These are phyloP conservation scores for Coryphaenoides rupestris DNA, from an alignment of 2,113 vertebrate genomes.

Conservation along the genomic window DNA sequence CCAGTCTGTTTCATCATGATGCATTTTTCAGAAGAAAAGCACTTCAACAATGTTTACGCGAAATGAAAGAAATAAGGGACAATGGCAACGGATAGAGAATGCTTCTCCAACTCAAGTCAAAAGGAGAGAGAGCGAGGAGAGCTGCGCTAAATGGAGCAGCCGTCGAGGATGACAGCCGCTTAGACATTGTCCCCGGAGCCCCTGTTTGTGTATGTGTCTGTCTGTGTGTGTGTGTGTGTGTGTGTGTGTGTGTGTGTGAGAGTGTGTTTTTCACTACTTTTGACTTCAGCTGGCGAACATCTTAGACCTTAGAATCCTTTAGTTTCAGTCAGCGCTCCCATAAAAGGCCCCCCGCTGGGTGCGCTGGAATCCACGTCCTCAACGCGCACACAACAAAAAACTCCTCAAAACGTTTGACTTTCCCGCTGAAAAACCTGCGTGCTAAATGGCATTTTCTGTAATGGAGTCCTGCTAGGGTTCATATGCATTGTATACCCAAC, in stretches of 20 bases:
- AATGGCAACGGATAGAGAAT: background rate
- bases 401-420: constrained; percentile 76
- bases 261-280: constrained; percentile 63
- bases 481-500: constrained; percentile 79
- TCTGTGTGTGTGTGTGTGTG: constrained; percentile 40
- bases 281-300: constrained; percentile 70
- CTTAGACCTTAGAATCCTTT: constrained; percentile 65
- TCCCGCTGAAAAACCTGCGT: constrained; percentile 79
- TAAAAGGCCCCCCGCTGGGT: constrained; percentile 71
- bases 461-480: constrained; percentile 82
- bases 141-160: constrained; percentile 46
- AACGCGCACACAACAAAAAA: constrained; percentile 46
- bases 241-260: constrained; percentile 22
- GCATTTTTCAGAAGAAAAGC: background rate
- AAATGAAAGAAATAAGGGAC: background rate
- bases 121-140: constrained; percentile 29
- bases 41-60: background rate
- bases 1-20: constrained; percentile 28
- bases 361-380: constrained; percentile 60
- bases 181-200: constrained; percentile 49
- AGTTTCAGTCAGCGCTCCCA: constrained; percentile 56
- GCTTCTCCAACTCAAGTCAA: constrained; percentile 16
- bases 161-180: constrained; percentile 56
- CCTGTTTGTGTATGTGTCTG: constrained; percentile 47
- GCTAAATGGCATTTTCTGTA: constrained; percentile 77